phyloP scores from a whole-genome alignment of 2,113 vertebrate genomes.

The Elanoides forficatus region DNA sequence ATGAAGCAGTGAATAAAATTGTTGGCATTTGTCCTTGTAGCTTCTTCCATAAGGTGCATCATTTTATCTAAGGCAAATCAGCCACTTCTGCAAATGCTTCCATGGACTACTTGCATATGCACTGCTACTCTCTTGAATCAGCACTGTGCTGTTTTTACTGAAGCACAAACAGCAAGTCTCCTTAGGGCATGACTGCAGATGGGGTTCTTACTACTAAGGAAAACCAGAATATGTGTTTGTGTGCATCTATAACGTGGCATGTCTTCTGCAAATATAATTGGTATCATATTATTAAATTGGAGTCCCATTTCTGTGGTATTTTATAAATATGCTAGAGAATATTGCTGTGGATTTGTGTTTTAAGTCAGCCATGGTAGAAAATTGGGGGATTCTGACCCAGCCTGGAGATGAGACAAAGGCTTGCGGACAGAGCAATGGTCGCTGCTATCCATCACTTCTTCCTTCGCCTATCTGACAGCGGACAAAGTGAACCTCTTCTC shows the following conservation, averaged over 20 bases:
- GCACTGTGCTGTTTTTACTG: background rate
- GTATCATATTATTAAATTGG: background rate
- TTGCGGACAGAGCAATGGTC: background rate
- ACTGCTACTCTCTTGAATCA: background rate
- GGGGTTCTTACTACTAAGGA: background rate
- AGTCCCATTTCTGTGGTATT: background rate
- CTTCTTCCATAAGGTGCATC: background rate
- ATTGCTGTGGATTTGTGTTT: background rate
- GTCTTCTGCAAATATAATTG: background rate
- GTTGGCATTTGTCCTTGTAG: background rate
- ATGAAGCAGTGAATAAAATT: background rate
- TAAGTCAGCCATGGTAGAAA: background rate
- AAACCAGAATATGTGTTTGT: background rate
- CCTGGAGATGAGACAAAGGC: background rate
- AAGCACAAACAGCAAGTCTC: background rate
- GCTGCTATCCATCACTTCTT: constrained; percentile 8
- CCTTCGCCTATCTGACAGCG: background rate
- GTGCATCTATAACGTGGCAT: background rate
- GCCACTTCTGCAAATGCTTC: background rate
- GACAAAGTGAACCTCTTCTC: constrained; percentile 6
- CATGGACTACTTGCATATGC: background rate
- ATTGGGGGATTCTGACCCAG: background rate
- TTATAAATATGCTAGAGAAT: background rate
- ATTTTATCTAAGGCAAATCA: background rate
- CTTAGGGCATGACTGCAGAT: background rate